Evolutionary conservation across 2,888 invertebrate species (phyloP).

Genomic region (Lepetodrilus schrolli): DNA sequence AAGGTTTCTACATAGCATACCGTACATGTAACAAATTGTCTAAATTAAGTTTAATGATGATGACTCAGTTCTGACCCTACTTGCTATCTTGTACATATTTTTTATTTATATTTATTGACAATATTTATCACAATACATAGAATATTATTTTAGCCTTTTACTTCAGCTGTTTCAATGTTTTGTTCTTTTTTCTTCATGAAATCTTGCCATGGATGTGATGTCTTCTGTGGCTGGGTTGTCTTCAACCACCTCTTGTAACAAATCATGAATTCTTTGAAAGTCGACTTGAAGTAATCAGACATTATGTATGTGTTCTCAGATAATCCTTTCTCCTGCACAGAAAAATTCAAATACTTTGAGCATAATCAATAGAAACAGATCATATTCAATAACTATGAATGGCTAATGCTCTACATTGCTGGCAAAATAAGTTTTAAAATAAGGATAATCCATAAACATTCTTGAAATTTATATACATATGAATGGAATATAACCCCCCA

Average conservation of each 20-base stretch:
- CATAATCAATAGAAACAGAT: neutral
- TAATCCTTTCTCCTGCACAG: slow-evolving; percentile 47
- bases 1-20: no score
- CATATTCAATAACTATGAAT: neutral
- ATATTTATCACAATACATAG: no score
- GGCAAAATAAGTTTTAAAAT: no score
- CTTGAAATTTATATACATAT: neutral
- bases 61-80: no score
- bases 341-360: neutral
- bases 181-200: slow-evolving; percentile 36
- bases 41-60: no score
- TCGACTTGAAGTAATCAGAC: slow-evolving; percentile 38
- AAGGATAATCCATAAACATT: neutral
- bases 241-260: slow-evolving; percentile 62
- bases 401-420: no score
- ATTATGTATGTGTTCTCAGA: slow-evolving; percentile 29
- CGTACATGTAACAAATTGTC: no score
- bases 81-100: no score
- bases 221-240: slow-evolving; percentile 42
- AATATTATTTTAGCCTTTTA: neutral
- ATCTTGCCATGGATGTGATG: slow-evolving; percentile 51
- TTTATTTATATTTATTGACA: no score
- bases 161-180: neutral
- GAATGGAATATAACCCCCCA: no score
- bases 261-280: slow-evolving; percentile 55